Conservation (phyloP, 2,797 vertebrate genomes). For the Mormyrus proboscirostris region DNA sequence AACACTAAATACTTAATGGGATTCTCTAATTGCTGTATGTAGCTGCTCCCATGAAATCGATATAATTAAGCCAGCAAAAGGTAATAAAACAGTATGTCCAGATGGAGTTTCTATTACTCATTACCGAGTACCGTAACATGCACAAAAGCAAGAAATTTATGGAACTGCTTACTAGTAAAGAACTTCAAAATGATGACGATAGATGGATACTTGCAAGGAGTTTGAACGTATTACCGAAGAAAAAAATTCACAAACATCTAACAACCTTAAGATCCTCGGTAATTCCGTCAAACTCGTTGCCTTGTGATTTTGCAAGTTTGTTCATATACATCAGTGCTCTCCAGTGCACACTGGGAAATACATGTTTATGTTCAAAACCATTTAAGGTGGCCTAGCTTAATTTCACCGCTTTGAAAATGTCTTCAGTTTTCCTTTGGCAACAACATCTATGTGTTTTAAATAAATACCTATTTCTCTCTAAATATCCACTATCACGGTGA, state of each 20-base stretch:
- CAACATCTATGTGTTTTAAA: not conserved
- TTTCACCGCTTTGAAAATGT: not conserved
- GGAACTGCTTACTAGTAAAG: constrained; percentile 38
- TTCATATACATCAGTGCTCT: not conserved
- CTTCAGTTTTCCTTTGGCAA: not conserved
- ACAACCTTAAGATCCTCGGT: not conserved
- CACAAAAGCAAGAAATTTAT: constrained; percentile 34
- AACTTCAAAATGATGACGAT: constrained; percentile 36
- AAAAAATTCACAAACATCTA: not conserved
- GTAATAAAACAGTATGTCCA: constrained; percentile 46
- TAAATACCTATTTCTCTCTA: not conserved
- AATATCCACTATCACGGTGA: not conserved
- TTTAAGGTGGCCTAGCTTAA: not conserved
- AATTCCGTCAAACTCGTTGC: not conserved
- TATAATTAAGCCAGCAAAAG: constrained; percentile 43
- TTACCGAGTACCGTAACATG: constrained; percentile 36
- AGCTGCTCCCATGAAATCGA: constrained; percentile 34
- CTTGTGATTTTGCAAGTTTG: not conserved
- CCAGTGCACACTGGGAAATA: not conserved
- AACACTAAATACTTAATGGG: constrained; percentile 37
- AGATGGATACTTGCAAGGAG: not conserved
- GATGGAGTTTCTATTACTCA: constrained; percentile 42
- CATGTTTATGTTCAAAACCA: not conserved
- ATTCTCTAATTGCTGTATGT: constrained; percentile 30
- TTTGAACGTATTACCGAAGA: not conserved